Conservation (phyloP, 2,888 invertebrate species). For the Cheilosia soror region DNA sequence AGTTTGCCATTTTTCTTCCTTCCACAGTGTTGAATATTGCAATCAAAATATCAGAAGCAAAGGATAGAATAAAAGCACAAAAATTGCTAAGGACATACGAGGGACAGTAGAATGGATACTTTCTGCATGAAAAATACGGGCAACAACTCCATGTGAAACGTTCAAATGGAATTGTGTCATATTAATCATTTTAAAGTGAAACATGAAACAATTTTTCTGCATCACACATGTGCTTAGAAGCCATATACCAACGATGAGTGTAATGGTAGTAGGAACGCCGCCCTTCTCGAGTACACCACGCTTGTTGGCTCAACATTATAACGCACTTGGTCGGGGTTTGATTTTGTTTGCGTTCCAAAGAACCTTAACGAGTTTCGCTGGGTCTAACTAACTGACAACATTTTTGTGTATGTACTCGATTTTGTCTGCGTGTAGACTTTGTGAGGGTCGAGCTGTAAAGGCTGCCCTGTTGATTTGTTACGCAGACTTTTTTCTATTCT, state of each 20-base stretch:
- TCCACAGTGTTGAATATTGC: constrained; percentile 15
- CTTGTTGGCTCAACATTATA: constrained; percentile 16
- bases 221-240: constrained; percentile 51
- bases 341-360: constrained; percentile 41
- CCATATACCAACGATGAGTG: constrained; percentile 17
- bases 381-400: constrained; percentile 28
- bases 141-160: constrained; percentile 61
- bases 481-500: constrained; percentile 10
- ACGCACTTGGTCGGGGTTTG: constrained; percentile 44
- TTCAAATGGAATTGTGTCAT: constrained; percentile 58
- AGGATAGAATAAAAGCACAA: constrained; percentile 10
- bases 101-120: constrained; percentile 34
- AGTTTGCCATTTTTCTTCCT: not conserved
- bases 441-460: not conserved
- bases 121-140: constrained; percentile 53
- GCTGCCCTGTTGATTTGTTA: constrained; percentile 31
- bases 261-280: not conserved
- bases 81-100: constrained; percentile 10
- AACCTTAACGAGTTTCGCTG: constrained; percentile 50
- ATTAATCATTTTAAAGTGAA: constrained; percentile 70
- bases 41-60: constrained; percentile 30
- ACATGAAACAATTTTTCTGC: constrained; percentile 68
- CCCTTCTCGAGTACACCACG: constrained; percentile 1
- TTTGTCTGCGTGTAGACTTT: not conserved
- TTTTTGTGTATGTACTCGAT: constrained; percentile 15